Evolutionary conservation across 2,888 invertebrate species (phyloP), one percentile per base, ranked within the genome.

Genomic region (Pimpla rufipes): DNA sequence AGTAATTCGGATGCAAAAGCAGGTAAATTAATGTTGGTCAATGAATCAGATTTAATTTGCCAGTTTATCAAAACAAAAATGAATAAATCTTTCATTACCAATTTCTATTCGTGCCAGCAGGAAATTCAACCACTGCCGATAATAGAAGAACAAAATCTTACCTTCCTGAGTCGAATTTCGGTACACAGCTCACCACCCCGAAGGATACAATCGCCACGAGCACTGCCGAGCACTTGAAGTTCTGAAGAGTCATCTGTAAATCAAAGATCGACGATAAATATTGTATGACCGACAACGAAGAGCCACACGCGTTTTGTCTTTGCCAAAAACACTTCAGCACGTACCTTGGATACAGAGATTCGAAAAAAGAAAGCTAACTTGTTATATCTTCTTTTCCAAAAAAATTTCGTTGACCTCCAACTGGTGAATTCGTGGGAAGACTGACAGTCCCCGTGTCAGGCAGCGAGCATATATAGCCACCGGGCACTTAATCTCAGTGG

Each of bases 141-240:
- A 45, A 52, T 18, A 11, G 13, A 50, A 55, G 29, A 68, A 40
- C 6, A 52, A 50, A 8, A 40, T 85, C 88, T 91, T 87, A 93
- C 93, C 92, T 91, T 88, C 89, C 90, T 35, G 88, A 86, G 42
- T 92, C 91, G 78, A 89, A 93, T 77, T 93, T 93, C 7, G 93
- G 93, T 68, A 85, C 84, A 68, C 90, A 89, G 29, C 84, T 71
- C 13, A 88, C 89, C n/a, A 85, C 84, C 13, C 84, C 80, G 5
- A 88, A 77, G 37, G 83, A 77, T 4, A 88, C 29, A 5, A 66
- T 71, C 13, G 84, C 71, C n/a, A 81, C 18, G 47, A 89, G 55
- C 45, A 77, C 16, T 29, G 59, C 57, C 4, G 82, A 57, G 10
- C 70, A 42, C 64, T 87, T 81, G 62, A 86, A 80, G 66, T 52